Percentiles rank a stretch among this genome's conserved stretches.
Evolutionary conservation across 2,113 vertebrate genomes (phyloP).

Genomic region (Scortum barcoo): DNA sequence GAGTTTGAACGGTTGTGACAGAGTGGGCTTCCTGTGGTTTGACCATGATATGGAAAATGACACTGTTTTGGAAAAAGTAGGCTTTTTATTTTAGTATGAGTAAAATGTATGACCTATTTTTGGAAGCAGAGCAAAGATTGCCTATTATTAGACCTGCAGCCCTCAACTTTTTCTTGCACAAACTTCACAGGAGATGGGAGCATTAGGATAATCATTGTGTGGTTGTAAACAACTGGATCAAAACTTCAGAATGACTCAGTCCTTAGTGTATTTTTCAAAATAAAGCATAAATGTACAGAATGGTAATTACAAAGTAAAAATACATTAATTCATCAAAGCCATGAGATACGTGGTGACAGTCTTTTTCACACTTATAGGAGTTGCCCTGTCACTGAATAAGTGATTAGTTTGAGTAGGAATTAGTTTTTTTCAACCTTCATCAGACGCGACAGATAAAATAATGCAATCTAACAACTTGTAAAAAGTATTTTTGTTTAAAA

Average conservation of each 20-base stretch:
- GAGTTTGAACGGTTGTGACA: constrained; percentile 6
- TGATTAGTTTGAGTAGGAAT: background rate
- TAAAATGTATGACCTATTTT: background rate
- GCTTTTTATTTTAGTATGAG: background rate
- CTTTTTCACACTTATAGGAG: background rate
- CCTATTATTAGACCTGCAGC: background rate
- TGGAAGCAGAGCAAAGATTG: background rate
- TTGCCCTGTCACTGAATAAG: background rate
- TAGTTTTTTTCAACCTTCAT: background rate
- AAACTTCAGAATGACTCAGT: background rate
- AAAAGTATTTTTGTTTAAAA: background rate
- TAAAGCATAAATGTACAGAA: background rate
- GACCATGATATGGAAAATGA: constrained; percentile 28
- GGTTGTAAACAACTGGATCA: background rate
- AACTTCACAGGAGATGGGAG: background rate
- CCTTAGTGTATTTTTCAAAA: background rate
- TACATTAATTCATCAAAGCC: background rate
- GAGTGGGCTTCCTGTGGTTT: constrained; percentile 20
- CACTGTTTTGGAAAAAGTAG: constrained; percentile 25
- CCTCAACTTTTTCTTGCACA: background rate
- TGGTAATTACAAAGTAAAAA: background rate
- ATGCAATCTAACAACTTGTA: background rate
- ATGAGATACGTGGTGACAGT: background rate
- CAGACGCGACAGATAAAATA: background rate
- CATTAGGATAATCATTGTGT: background rate